Evolutionary conservation across 2,113 vertebrate genomes (phyloP), one percentile per base, ranked within the genome.

Genomic region (Ovis aries): DNA sequence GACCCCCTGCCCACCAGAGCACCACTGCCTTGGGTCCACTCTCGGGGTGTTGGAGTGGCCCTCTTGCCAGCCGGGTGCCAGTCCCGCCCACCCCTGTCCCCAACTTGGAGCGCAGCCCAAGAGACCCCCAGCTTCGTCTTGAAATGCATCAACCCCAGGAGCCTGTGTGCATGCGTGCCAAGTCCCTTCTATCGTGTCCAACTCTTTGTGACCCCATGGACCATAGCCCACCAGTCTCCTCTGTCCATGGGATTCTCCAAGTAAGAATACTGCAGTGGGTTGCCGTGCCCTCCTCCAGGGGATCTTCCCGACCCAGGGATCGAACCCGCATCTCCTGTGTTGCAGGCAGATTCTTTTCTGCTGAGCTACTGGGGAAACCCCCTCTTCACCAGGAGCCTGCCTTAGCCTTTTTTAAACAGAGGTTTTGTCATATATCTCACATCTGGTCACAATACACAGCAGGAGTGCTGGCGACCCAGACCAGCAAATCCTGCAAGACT

Each of bases 391-490:
- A 43, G 40, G 40, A 77, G 10, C 23, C 16, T 14, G 3, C 55
- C 64, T 78, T 13, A 19, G 36, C 52, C 60, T 81, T 36, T 52
- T 62, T 48, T 43, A 48, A 64, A 64, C 48, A 29, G 36, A 43
- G 13, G 55, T 48, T 29, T 60, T 31, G 64, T 71, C 45, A 36
- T 17, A 33, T n/a, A 13, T 87, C 67, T 53, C 36, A 21, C 27
- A 45, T 31, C 45, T 0, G 52, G 17, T 53, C 89, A 12, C 59
- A 40, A 14, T 6, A n/a, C 14, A 36, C 29, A n/a, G 33, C 40
- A 2, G 3, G 3, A 9, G 11, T 9, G 25, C 17, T 67, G 15
- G 3, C 25, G 0, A 21, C 40, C 33, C 15, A 36, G 40, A 50
- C 57, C 19, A 43, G 23, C 50, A 85, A 64, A 83, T 60, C 33